Conservation (phyloP, 2,888 invertebrate species). For the Lepidochrysops patricia region DNA sequence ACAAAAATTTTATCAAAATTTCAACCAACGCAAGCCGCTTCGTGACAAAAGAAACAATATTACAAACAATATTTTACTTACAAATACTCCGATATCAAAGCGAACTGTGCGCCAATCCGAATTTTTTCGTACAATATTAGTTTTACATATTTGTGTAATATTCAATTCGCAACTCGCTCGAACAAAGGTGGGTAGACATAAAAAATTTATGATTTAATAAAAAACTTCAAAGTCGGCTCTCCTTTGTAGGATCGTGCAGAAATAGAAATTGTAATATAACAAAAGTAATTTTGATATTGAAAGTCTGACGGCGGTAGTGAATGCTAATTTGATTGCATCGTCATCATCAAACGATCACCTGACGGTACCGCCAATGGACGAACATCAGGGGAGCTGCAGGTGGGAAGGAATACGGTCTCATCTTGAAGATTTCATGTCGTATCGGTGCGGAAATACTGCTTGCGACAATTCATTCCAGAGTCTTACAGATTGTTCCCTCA, state of each 20-base stretch:
- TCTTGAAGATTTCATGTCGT: too few species aligned
- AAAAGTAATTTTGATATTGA: background rate
- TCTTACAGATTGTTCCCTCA: too few species aligned
- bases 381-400: too few species aligned
- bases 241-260: background rate
- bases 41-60: background rate
- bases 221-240: conserved; percentile 4
- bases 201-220: conserved; percentile 10
- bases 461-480: too few species aligned
- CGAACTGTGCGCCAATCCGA: background rate
- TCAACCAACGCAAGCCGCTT: too few species aligned
- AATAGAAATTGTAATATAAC: background rate
- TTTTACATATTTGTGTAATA: background rate
- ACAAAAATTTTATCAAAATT: too few species aligned
- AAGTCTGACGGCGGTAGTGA: background rate
- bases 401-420: too few species aligned
- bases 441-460: too few species aligned
- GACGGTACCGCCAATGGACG: too few species aligned
- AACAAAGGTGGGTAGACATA: background rate
- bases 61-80: background rate
- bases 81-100: background rate
- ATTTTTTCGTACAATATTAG: background rate
- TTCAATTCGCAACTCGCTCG: too few species aligned
- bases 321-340: background rate
- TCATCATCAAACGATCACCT: too few species aligned